A percentile compares a stretch with the other conserved stretches of the same genome.
These are phyloP conservation scores for Prionchulus punctatus DNA, from an alignment of 2,888 invertebrate genomes.

Conservation along the genomic window DNA sequence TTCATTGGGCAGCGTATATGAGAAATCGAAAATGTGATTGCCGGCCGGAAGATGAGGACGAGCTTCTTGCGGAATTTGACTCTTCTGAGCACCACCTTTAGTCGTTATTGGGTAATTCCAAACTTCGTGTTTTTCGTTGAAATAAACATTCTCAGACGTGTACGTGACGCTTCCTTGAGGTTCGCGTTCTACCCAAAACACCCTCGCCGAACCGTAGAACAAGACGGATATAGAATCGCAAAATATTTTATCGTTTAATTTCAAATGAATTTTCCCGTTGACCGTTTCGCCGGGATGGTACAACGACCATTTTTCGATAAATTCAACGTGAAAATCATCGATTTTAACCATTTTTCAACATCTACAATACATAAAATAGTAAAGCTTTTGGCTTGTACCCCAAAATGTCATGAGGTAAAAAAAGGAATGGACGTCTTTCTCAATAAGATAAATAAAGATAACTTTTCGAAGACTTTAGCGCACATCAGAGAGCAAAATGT, in stretches of 20 bases:
- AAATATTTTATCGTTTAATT: neutral
- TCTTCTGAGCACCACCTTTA: neutral
- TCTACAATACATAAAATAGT: too few species aligned
- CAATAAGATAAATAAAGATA: too few species aligned
- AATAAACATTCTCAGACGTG: neutral
- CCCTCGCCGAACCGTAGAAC: constrained; percentile 4
- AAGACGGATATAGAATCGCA: neutral
- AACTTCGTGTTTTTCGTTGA: neutral
- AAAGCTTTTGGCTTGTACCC: too few species aligned
- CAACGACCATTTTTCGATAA: neutral
- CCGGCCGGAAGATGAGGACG: neutral
- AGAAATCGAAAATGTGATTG: neutral
- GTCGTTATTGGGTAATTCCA: neutral
- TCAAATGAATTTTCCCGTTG: neutral
- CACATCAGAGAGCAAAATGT: too few species aligned
- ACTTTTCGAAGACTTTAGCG: too few species aligned
- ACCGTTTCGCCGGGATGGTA: neutral
- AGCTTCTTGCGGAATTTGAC: neutral
- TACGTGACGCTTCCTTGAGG: neutral
- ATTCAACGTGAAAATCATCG: neutral
- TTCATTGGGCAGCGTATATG: neutral
- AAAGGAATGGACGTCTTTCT: too few species aligned
- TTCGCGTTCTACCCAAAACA: neutral
- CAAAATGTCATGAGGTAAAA: too few species aligned
- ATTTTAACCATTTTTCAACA: constrained; percentile 6